These are phyloP conservation scores for Listronotus oregonensis DNA, from an alignment of 1,140 invertebrate species.

Conservation along the genomic window DNA sequence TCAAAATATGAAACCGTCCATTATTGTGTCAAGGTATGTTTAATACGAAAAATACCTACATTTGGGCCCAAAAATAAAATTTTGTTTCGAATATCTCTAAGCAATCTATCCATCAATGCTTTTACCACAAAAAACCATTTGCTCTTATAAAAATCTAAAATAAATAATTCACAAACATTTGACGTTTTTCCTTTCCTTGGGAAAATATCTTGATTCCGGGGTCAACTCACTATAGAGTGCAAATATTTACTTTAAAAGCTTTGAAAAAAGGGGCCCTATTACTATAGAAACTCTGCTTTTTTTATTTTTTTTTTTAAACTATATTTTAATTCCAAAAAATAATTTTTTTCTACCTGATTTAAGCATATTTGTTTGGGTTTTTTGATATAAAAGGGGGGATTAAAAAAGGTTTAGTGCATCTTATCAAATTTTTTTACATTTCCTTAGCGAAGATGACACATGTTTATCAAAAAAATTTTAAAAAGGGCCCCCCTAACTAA, in stretches of 20 bases:
- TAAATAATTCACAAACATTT: constrained; percentile 36
- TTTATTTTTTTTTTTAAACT: constrained; percentile 9
- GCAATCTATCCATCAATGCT: constrained; percentile 18
- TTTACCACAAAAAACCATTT: constrained; percentile 23
- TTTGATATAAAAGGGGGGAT: constrained; percentile 26
- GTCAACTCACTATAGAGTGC: background rate
- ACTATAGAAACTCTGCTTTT: background rate
- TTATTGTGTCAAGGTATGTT: too few relatives aligned
- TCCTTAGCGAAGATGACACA: constrained; percentile 35
- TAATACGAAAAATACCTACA: constrained; percentile 19
- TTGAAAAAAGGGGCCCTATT: background rate
- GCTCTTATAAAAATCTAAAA: constrained; percentile 17
- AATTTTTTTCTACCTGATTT: constrained; percentile 33
- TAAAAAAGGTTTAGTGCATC: constrained; percentile 37
- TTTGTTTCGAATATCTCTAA: constrained; percentile 23
- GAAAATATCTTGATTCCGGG: constrained; percentile 24
- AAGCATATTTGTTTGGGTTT: constrained; percentile 16
- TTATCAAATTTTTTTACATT: constrained; percentile 40
- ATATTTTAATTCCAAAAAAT: constrained; percentile 2
- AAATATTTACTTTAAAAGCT: constrained; percentile 17
- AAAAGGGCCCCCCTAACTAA: constrained; percentile 34
- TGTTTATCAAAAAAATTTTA: constrained; percentile 38
- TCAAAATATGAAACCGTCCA: too few relatives aligned
- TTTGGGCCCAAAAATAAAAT: background rate
- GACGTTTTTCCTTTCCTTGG: constrained; percentile 25